Conservation (phyloP, 2,797 vertebrate species). For the Tangara arthus region DNA sequence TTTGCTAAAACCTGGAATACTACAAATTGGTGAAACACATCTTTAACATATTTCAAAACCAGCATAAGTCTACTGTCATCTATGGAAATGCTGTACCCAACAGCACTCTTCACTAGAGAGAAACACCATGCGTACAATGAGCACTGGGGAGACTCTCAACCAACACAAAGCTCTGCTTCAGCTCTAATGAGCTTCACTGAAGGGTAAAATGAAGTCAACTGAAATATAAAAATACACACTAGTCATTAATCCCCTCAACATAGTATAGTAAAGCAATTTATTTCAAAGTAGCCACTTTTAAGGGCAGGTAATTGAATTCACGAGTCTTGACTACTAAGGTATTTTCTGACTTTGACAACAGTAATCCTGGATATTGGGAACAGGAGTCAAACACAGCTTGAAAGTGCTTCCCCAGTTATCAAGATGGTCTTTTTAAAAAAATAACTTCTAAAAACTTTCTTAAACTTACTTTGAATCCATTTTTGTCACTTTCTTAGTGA, state of each 20-base stretch:
- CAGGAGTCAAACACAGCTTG: neutral
- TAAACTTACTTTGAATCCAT: slow-evolving; percentile 89
- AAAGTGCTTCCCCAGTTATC: neutral
- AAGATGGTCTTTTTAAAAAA: neutral
- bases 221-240: neutral
- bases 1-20: neutral
- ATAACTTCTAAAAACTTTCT: neutral
- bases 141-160: neutral
- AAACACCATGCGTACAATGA: neutral
- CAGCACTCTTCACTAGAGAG: neutral
- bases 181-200: neutral
- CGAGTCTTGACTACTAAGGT: neutral
- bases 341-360: neutral
- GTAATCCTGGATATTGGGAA: neutral
- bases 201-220: neutral
- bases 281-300: neutral
- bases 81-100: neutral
- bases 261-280: neutral
- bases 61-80: neutral
- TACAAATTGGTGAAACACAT: neutral
- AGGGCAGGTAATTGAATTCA: neutral
- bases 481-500: slow-evolving; percentile 94
- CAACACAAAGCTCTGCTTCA: neutral
- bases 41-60: neutral
- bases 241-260: neutral